Evolutionary conservation across 1,140 invertebrate genomes (phyloP).

Genomic region (Eurytemora carolleeae): DNA sequence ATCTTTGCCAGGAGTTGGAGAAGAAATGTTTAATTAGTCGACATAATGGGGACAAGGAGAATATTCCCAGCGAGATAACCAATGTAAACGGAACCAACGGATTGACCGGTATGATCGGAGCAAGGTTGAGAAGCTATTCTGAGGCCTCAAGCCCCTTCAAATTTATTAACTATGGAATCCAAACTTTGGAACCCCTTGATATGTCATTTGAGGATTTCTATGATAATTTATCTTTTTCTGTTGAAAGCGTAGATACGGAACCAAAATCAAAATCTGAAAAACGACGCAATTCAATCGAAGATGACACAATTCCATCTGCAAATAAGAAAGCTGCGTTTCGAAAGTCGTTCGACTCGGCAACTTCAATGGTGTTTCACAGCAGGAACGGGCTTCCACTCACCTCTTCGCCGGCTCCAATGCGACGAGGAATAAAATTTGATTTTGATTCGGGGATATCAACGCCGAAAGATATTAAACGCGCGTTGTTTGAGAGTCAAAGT

Average conservation of each 20-base stretch:
- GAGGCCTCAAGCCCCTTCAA: too few relatives aligned
- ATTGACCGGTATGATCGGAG: too few relatives aligned
- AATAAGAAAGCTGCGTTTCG: slow-evolving; percentile 42
- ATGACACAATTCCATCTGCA: slow-evolving; percentile 36
- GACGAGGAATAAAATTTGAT: slow-evolving; percentile 55
- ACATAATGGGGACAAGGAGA: too few relatives aligned
- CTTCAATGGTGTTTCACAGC: slow-evolving; percentile 63
- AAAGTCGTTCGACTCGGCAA: slow-evolving; percentile 51
- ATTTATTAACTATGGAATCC: too few relatives aligned
- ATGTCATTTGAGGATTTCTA: too few relatives aligned
- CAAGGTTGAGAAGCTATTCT: neutral
- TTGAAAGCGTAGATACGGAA: too few relatives aligned
- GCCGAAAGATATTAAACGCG: slow-evolving; percentile 55
- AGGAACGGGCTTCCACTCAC: slow-evolving; percentile 56
- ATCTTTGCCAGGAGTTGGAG: neutral
- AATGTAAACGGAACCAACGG: too few relatives aligned
- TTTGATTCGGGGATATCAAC: slow-evolving; percentile 61
- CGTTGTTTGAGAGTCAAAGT: neutral
- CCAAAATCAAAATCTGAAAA: too few relatives aligned
- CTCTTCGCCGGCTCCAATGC: slow-evolving; percentile 60
- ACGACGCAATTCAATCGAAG: neutral
- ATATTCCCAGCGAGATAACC: too few relatives aligned
- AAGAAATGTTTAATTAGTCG: neutral
- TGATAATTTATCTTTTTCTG: too few relatives aligned
- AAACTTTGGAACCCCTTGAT: too few relatives aligned